Evolutionary conservation across 2,888 invertebrate genomes (phyloP), one percentile per base, ranked within the genome.

Genomic region (Noctua janthe): DNA sequence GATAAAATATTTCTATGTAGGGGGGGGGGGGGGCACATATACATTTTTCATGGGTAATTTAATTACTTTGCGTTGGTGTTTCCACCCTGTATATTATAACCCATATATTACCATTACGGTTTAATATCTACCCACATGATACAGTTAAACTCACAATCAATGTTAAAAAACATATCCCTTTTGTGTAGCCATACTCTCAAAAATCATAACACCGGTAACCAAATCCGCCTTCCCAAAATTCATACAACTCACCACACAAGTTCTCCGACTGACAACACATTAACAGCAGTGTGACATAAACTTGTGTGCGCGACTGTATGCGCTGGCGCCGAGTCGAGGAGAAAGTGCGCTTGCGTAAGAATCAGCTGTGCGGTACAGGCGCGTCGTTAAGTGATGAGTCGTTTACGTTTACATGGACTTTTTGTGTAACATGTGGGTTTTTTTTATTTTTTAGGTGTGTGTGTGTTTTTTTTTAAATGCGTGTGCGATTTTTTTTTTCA

Each of bases 271-370:
- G 59, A 67, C 23, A 70, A 69, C 49, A 77, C 49, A 66, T 62
- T 29, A 47, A 80, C 70, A 75, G 66, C 67, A 54, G 13, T 71
- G 71, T 71, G 73, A 78, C 64, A 69, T 78, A 64, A 51, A 79
- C 73, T 80, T 84, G 76, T 81, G 81, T 82, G 83, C 64, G 70
- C 78, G 81, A 47, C 76, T 87, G 83, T 83, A 80, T 74, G 90
- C 91, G 90, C 92, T 88, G 91, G 92, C 91, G 92, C 91, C 88
- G 87, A 29, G 49, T 56, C 76, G 49, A 74, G 87, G 94, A 91
- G 94, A 94, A 94, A 94, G 94, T 85, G 75, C 35, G 59, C 74
- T 94, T 93, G 85, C 91, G 90, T 87, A 94, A 94, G 81, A 77
- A 86, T 89, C 92, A 92, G 93, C 93, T 93, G 92, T 90, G 87